These are phyloP conservation scores for Asteroscopus sphinx DNA, from an alignment of 2,888 invertebrate genomes.

Conservation along the genomic window DNA sequence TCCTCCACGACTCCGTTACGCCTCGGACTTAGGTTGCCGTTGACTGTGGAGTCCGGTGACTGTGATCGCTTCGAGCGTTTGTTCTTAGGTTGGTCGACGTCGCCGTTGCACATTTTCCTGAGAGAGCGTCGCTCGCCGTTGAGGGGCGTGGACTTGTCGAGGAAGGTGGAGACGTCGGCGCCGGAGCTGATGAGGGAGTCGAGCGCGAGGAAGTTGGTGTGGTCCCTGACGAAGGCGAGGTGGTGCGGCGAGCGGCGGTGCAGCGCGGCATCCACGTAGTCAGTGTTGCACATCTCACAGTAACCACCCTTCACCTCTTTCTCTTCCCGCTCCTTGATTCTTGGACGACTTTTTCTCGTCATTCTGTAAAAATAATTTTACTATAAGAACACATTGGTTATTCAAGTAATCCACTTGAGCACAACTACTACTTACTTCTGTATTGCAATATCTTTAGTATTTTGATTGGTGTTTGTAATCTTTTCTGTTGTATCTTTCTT, in stretches of 20 bases:
- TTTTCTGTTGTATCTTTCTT: constrained; percentile 73
- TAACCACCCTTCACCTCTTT: constrained; percentile 90
- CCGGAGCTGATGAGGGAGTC: constrained; percentile 92
- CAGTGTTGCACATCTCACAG: constrained; percentile 94
- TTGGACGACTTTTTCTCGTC: constrained; percentile 87
- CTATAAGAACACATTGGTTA: constrained; percentile 27
- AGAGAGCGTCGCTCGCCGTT: constrained; percentile 80
- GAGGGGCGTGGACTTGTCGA: constrained; percentile 89
- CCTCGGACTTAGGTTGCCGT: constrained; percentile 72
- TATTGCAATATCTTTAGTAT: constrained; percentile 60
- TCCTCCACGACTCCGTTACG: constrained; percentile 76
- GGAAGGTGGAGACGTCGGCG: constrained; percentile 92
- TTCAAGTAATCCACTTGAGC: constrained; percentile 5
- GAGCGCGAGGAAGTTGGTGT: constrained; percentile 93
- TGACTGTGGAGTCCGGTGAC: constrained; percentile 73
- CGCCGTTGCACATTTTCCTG: constrained; percentile 82
- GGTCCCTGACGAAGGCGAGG: constrained; percentile 92
- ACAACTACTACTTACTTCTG: constrained; percentile 73
- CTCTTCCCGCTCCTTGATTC: constrained; percentile 83
- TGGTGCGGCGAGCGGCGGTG: constrained; percentile 94
- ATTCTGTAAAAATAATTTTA: constrained; percentile 79
- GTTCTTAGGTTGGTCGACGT: constrained; percentile 66
- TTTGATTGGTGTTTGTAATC: constrained; percentile 63
- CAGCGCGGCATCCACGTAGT: constrained; percentile 92
- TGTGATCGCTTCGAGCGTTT: constrained; percentile 75